Base-by-base conservation (phyloP, 2,797 vertebrate species). In the Alexandromys oeconomus region DNA sequence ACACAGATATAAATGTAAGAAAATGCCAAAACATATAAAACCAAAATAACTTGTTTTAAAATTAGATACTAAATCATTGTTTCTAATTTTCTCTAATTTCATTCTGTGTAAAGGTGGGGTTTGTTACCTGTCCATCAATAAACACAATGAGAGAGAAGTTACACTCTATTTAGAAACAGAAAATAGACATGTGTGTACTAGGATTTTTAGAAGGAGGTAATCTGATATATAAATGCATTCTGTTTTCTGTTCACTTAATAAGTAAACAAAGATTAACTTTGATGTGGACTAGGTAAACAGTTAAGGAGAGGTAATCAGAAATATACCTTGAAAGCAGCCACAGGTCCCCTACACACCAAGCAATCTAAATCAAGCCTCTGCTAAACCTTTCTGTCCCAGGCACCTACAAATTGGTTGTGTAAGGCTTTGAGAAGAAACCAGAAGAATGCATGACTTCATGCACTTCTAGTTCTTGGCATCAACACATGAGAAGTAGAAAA, bases 161-260 rank as follows among this genome's bases (percentile, higher is more conserved):
- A 63, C 23, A 2, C 6, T 65, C 4, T 15, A 1, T 29, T 10
- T 59, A 61, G 25, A 61, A 40, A 37, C 9, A 61, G 51, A 5
- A 59, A 81, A 81, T 3, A 61, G 23, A 37, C 23, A n/a, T 78
- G 1, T 0, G 5, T 27, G 23, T n/a, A 3, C 25, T n/a, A 57
- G 19, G 89, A 34, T 54, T 54, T 7, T 31, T 7, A 91, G 67
- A 78, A 17, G 37, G 21, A 59, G 19, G 27, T 1, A 85, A 34
- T 57, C 12, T 25, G 48, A 89, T 61, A 74, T 4, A 86, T 46
- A n/a, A n/a, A 94, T 34, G 69, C 3, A 54, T 25, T n/a, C 8
- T 27, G 25, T 37, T 74, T 85, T 21, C 23, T 88, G 87, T 89
- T 85, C 67, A 10, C 57, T 81, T 93, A 29, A 67, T 69, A 54